Base-by-base conservation (phyloP, 2,888 invertebrate species). In the Molorchus minor region DNA sequence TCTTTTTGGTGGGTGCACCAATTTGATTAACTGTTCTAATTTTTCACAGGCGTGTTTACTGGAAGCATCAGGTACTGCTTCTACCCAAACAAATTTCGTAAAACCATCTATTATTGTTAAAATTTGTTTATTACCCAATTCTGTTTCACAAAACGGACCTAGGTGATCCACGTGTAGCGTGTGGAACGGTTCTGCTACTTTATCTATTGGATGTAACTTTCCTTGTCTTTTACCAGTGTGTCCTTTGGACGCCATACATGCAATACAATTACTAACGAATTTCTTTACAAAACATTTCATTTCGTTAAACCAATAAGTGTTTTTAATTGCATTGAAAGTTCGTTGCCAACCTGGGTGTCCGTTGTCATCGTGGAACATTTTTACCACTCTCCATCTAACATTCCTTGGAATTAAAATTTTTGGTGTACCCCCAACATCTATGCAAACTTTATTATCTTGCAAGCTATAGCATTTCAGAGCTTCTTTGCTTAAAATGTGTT, bases 281-380 rank as follows among this genome's bases (percentile, higher is more conserved):
- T 56, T 60, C 10, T 29, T 33, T 1, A 62, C 47, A 56, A 59
- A 59, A 13, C n/a, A 1, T 40, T 21, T 30, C 58, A 62, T 62
- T 1, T 35, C 3, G 1, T 7, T 8, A 40, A 62, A 62, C 58
- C 58, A 59, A 30, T 51, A 62, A 17, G 17, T 46, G 1, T 45
- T 12, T 45, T 25, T 20, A 8, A 49, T 19, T 8, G 7, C 1
- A 7, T 45, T 30, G 2, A 25, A 19, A 10, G 57, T 53, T 64
- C 71, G 72, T 33, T 74, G 70, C 2, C 71, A 56, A 0, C 69
- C 56, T 52, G 72, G 71, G 61, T 75, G 71, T 0, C 72, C 72
- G 1, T 69, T 7, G 29, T 73, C 69, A 33, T 73, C 71, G 44
- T 71, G 72, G 35, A 70, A 19, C 29, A 46, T 13, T 19, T 33